Evolutionary conservation across 53 echinoderm and acorn worm species (phyloP).

Genomic region (Astropecten irregularis): DNA sequence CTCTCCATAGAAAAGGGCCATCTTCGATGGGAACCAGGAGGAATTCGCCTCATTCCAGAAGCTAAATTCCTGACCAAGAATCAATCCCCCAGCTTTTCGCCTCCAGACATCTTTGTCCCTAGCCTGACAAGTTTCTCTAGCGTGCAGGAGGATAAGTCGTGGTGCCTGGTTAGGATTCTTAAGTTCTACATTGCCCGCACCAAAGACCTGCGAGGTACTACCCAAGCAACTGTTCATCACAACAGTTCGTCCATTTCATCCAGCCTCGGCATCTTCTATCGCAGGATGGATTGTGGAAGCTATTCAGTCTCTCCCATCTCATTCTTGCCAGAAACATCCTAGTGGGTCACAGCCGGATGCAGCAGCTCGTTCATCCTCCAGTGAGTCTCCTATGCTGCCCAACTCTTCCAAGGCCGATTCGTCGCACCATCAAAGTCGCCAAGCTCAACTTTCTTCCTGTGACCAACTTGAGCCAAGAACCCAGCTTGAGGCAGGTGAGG

Average conservation of each 20-base stretch:
- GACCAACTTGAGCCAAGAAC: too few species aligned
- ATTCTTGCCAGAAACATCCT: neutral
- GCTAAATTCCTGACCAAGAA: constrained; percentile 30
- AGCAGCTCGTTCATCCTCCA: neutral
- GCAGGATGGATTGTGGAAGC: constrained; percentile 21
- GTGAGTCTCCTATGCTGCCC: too few species aligned
- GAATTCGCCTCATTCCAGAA: neutral
- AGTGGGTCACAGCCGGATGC: neutral
- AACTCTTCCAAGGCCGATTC: too few species aligned
- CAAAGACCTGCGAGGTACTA: neutral
- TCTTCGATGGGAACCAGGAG: neutral
- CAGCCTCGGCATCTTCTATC: constrained; percentile 3
- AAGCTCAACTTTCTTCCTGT: too few species aligned
- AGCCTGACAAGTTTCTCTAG: neutral
- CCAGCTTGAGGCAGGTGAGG: too few species aligned
- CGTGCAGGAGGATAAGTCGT: neutral
- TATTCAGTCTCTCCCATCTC: too few species aligned
- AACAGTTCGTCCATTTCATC: constrained; percentile 5
- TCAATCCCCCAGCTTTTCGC: neutral
- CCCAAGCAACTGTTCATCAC: neutral
- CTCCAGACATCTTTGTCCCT: constrained; percentile 8
- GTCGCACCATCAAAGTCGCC: too few species aligned
- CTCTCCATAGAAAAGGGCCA: constrained; percentile 10
- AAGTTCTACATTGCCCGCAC: constrained; percentile 30
- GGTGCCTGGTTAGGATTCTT: constrained; percentile 5